Evolutionary conservation across 2,113 vertebrate species (phyloP), one percentile per base, ranked within the genome.

Genomic region (Riparia riparia): DNA sequence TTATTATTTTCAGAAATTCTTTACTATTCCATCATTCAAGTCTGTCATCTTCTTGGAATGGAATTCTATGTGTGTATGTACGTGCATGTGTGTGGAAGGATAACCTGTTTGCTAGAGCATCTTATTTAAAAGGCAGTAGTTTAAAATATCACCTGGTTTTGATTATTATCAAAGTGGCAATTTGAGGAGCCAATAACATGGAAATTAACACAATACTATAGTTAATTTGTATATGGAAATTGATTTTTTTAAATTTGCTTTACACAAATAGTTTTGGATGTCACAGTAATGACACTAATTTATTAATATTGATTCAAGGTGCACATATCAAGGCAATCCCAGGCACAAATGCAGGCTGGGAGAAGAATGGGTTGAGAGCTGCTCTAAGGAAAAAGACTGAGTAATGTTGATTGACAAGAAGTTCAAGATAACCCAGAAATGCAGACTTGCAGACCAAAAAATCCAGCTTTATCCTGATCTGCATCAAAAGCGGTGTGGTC

Each of bases 261-360:
- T 88, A 77, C 80, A 84, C 21, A 49, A 74, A 80, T 79, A 47
- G 42, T n/a, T 94, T 90, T 96, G 41, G 53, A 65, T 86, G 89
- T 84, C 70, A 76, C 50, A 45, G 29, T 88, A 82, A 90, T 90
- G 51, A 69, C 54, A 91, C 26, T 91, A 56, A 87, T 95, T 89
- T 94, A 89, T 91, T 96, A 91, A 93, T 93, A 93, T 41, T 91
- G 44, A 93, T 97, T 96, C 90, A 89, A 80, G 26, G 7, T n/a
- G 24, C 9, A 29, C 25, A 41, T 29, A 34, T n/a, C 19, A 69
- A n/a, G 34, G 11, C 44, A n/a, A 49, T n/a, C 17, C 8, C 53
- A n/a, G n/a, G 24, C 18, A 60, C 12, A 50, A 63, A 58, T 22
- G 3, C 24, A n/a, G 29, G 3, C 24, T 58, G 18, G 9, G 12